These are phyloP conservation scores for Calidris pygmaea DNA, from an alignment of 2,113 vertebrate genomes.

Conservation along the genomic window DNA sequence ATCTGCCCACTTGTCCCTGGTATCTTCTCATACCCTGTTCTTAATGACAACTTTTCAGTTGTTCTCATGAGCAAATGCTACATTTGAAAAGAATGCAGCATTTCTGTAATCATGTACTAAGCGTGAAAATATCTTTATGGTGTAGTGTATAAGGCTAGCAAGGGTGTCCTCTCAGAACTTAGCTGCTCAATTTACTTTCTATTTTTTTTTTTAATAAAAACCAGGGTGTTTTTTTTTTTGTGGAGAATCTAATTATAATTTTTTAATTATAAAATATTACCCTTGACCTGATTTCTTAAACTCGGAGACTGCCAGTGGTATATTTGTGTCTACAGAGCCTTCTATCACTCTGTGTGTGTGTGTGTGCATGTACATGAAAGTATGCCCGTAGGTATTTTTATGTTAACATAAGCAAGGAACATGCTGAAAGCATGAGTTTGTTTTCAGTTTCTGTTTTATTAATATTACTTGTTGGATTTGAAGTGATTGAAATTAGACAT, in stretches of 20 bases:
- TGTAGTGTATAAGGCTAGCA: background rate
- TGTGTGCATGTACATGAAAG: background rate
- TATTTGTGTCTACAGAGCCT: background rate
- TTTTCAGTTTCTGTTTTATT: background rate
- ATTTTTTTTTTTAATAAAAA: slow-evolving; percentile 33
- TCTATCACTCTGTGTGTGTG: background rate
- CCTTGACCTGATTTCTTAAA: slow-evolving; percentile 58
- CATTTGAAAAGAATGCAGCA: background rate
- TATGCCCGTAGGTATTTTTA: background rate
- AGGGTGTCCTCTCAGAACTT: slow-evolving; percentile 16
- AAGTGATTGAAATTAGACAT: background rate
- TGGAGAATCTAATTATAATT: slow-evolving; percentile 46
- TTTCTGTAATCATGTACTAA: background rate
- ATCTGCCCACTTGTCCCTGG: background rate
- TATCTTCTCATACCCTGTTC: background rate
- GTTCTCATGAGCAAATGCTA: background rate
- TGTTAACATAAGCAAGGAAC: background rate
- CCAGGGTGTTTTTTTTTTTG: background rate
- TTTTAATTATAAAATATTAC: slow-evolving; percentile 56
- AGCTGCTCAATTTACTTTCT: background rate
- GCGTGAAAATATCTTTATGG: background rate
- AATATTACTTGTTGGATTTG: background rate
- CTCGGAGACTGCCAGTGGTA: background rate
- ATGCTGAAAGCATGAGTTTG: background rate
- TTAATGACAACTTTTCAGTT: background rate